phyloP scores from a whole-genome alignment of 2,888 invertebrate genomes.

The Oscheius sp. region DNA sequence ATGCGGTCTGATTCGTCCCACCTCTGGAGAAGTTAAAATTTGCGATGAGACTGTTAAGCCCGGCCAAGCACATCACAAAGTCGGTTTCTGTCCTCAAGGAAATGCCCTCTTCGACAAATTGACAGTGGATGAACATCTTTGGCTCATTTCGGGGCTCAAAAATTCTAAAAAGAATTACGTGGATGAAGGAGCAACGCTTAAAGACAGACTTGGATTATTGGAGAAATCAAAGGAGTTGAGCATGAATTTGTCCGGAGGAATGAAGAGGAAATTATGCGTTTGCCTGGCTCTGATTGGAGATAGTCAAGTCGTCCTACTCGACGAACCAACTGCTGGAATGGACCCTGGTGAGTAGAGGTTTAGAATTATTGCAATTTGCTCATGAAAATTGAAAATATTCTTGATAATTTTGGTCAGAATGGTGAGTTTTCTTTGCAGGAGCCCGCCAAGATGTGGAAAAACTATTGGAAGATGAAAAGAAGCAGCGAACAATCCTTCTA shows the following conservation, averaged over 20 bases:
- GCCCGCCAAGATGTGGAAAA: conserved; percentile 40
- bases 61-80: conserved; percentile 1
- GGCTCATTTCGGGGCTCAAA: conserved; percentile 61
- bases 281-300: conserved; percentile 64
- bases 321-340: conserved; percentile 64
- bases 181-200: conserved; percentile 22
- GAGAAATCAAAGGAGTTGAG: conserved; percentile 37
- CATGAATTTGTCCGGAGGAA: conserved; percentile 61
- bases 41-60: background rate
- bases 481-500: conserved; percentile 58
- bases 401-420: conserved; percentile 48
- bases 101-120: conserved; percentile 63
- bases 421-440: conserved; percentile 38
- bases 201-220: conserved; percentile 5
- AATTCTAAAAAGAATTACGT: conserved; percentile 32
- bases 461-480: conserved; percentile 27
- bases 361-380: no score
- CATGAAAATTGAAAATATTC: no score
- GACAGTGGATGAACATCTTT: conserved; percentile 66
- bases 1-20: conserved; percentile 57
- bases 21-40: conserved; percentile 36
- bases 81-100: conserved; percentile 33
- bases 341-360: conserved; percentile 38
- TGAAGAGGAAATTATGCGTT: conserved; percentile 66
- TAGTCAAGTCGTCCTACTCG: conserved; percentile 57